phyloP scores from a whole-genome alignment of 2,797 vertebrate genomes.

The Acanthurus tractus region DNA sequence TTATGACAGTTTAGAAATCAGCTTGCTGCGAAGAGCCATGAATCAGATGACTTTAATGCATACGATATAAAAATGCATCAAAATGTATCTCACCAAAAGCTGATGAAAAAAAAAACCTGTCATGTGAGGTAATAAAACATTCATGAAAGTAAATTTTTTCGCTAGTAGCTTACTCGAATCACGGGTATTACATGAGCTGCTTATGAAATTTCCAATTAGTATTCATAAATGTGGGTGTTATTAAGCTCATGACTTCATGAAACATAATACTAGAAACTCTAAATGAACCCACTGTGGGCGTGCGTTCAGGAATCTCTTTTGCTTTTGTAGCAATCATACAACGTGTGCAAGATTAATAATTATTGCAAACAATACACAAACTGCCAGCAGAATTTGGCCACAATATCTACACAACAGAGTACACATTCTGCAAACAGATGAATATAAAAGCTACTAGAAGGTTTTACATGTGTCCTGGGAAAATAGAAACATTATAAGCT shows the following conservation, averaged over 20 bases:
- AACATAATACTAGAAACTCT: conserved; percentile 36
- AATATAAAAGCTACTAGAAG: conserved; percentile 24
- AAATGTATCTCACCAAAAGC: not conserved
- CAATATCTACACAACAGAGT: conserved; percentile 9
- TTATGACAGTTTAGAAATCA: conserved; percentile 1
- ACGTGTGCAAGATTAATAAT: conserved; percentile 41
- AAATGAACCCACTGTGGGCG: conserved; percentile 43
- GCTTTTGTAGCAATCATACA: not conserved
- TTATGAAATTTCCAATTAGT: conserved; percentile 45
- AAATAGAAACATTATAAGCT: conserved; percentile 23
- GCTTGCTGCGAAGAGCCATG: not conserved
- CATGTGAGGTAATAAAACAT: conserved; percentile 8
- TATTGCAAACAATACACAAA: conserved; percentile 42
- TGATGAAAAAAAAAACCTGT: not conserved
- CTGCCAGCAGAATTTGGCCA: conserved; percentile 15
- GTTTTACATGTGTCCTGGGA: conserved; percentile 16
- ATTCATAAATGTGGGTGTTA: conserved; percentile 53
- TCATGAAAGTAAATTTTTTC: not conserved
- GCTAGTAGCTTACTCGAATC: not conserved
- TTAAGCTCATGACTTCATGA: conserved; percentile 47
- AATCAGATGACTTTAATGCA: conserved; percentile 21
- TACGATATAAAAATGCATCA: conserved; percentile 7
- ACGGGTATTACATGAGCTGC: conserved; percentile 7
- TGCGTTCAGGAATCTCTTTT: conserved; percentile 6
- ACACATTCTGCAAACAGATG: conserved; percentile 13